These are phyloP conservation scores for Herpailurus yagouaroundi DNA, from an alignment of 2,113 vertebrate species.

Conservation along the genomic window DNA sequence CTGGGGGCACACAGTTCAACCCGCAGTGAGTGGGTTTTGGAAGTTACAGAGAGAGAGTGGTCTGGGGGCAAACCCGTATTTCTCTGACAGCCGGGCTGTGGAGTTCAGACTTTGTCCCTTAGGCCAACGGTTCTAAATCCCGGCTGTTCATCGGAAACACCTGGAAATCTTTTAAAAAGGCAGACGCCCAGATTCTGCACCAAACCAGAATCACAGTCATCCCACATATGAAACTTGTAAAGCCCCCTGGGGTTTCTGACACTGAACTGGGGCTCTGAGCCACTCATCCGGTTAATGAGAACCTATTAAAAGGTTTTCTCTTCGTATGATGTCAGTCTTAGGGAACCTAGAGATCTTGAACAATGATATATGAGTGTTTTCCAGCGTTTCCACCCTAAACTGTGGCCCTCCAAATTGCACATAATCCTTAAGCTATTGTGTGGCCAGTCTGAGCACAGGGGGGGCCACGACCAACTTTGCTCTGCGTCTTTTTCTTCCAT, in stretches of 20 bases:
- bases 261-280: not conserved
- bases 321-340: not conserved
- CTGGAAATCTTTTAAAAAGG: not conserved
- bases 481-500: fast-evolving
- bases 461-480: fast-evolving
- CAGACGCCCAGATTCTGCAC: not conserved
- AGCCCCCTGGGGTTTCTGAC: not conserved
- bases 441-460: not conserved
- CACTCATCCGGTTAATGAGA: not conserved
- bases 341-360: not conserved
- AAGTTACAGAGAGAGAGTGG: not conserved
- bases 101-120: not conserved
- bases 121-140: not conserved
- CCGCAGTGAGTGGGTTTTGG: too few relatives aligned
- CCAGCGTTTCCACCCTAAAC: not conserved
- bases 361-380: not conserved
- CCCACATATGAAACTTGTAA: too few relatives aligned
- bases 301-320: not conserved
- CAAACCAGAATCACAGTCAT: not conserved
- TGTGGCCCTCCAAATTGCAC: not conserved
- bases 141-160: not conserved
- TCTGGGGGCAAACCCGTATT: not conserved
- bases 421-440: fast-evolving
- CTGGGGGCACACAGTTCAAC: not conserved
- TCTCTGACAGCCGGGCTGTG: not conserved